Evolutionary conservation across 2,888 invertebrate species (phyloP).

Genomic region (Hypomecis punctinalis): DNA sequence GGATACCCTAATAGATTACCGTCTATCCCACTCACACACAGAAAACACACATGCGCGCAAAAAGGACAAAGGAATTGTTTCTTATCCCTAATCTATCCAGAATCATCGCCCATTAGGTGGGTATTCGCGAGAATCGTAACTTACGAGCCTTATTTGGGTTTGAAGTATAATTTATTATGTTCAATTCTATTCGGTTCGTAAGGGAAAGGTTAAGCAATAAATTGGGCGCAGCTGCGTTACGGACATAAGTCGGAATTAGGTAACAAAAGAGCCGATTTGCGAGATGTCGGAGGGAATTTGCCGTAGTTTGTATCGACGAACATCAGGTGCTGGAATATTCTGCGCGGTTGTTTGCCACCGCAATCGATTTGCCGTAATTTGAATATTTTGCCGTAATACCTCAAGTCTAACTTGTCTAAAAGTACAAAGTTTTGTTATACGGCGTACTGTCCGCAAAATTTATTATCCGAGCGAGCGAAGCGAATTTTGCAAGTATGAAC

Average conservation of each 20-base stretch:
- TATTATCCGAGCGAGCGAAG: too few relatives aligned
- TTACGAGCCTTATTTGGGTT: constrained; percentile 81
- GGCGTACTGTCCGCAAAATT: too few relatives aligned
- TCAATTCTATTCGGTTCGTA: constrained; percentile 75
- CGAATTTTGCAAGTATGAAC: too few relatives aligned
- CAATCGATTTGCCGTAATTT: constrained; percentile 12
- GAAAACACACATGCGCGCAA: constrained; percentile 18
- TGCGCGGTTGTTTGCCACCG: constrained; percentile 6
- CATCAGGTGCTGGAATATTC: constrained; percentile 12
- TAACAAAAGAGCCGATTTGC: constrained; percentile 77
- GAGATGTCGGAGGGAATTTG: constrained; percentile 54
- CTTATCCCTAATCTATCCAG: constrained; percentile 70
- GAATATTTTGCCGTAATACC: constrained; percentile 10
- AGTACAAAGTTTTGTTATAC: too few relatives aligned
- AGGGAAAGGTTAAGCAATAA: constrained; percentile 82
- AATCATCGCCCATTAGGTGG: constrained; percentile 74
- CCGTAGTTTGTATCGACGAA: constrained; percentile 26
- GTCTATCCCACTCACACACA: constrained; percentile 27
- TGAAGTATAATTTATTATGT: constrained; percentile 84
- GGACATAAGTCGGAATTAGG: constrained; percentile 79
- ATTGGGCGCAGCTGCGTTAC: constrained; percentile 78
- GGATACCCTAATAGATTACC: constrained; percentile 41
- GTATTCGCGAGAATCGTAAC: constrained; percentile 73
- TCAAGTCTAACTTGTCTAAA: too few relatives aligned
- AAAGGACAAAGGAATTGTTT: constrained; percentile 48